Evolutionary conservation across 2,797 vertebrate species (phyloP), one percentile per base, ranked within the genome.

Genomic region (Yasuhikotakia modesta): DNA sequence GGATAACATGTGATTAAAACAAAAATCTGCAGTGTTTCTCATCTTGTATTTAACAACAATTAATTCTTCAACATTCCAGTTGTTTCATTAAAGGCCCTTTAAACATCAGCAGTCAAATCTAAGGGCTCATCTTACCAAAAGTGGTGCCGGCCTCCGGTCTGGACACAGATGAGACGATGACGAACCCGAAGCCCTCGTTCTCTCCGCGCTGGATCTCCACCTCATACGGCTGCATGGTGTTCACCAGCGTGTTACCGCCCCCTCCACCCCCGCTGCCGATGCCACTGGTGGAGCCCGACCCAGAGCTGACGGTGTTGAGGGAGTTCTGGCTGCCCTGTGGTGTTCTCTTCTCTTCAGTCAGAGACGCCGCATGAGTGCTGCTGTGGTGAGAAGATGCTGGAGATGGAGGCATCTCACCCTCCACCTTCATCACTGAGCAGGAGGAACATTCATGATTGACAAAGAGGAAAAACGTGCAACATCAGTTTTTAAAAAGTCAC

Each of bases 141-240:
- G 96, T 98, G 0, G 97, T 99, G 80, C 98, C 98, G 0, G 97
- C 94, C 84, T 99, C 98, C 0, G 97, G 98, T 79, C 98, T 88
- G 66, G 97, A 99, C 86, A 99, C 97, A 0, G 98, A 99, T 0
- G 98, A 99, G 57, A 99, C 98, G 27, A 99, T 99, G 91, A 99
- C 98, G 0, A 99, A 99, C 22, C 98, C 97, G 0, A 99, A 99
- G 10, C 98, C 98, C 86, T 99, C 98, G 0, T 92, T 99, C 86
- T 99, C 98, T 0, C 97, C 97, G 0, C 98, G 96, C 70, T 92
- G 94, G 90, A 99, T 98, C 85, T 98, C 97, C 55, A 99, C 98
- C 0, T 99, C 98, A 0, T 99, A 99, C 35, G 98, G 97, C 88
- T 97, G 97, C 72, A 96, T 73, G 71, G 92, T 81, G 0, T 94